Evolutionary conservation across 2,113 vertebrate genomes (phyloP).

Genomic region (Petrocephalus zakoni): DNA sequence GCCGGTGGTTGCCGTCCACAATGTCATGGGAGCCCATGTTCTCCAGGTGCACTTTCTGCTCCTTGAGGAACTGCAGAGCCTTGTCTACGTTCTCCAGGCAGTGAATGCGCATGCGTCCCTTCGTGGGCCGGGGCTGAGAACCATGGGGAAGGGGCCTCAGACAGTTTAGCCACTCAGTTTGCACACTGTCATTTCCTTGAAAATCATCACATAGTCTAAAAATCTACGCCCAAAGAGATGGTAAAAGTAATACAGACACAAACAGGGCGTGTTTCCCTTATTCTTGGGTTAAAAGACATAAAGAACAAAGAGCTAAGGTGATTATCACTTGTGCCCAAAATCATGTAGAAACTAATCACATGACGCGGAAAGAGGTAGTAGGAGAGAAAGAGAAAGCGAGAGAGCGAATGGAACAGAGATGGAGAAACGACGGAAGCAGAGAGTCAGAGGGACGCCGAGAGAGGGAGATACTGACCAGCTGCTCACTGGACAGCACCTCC

Average conservation of each 20-base stretch:
- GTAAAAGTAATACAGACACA: neutral
- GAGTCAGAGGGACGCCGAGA: neutral
- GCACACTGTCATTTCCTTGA: neutral
- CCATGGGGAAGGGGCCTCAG: neutral
- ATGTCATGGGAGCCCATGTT: constrained; percentile 94
- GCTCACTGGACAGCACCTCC: constrained; percentile 87
- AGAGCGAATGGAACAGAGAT: too few species aligned
- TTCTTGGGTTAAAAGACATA: neutral
- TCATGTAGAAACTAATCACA: neutral
- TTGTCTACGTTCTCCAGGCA: constrained; percentile 92
- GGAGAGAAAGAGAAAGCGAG: neutral
- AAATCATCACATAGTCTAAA: neutral
- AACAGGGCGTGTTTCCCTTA: neutral
- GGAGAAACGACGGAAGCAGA: too few species aligned
- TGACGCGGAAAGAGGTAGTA: neutral
- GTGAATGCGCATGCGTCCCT: constrained; percentile 90
- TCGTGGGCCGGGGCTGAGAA: constrained; percentile 80
- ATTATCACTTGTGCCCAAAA: neutral
- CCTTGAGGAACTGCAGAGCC: constrained; percentile 87
- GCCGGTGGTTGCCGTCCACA: constrained; percentile 87
- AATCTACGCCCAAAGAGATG: neutral
- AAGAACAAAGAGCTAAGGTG: neutral
- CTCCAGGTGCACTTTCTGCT: constrained; percentile 87
- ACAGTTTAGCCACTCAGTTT: neutral
- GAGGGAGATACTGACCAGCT: constrained; percentile 67